Evolutionary conservation across 2,888 invertebrate species (phyloP), one percentile per base, ranked within the genome.

Genomic region (Oligia latruncula): DNA sequence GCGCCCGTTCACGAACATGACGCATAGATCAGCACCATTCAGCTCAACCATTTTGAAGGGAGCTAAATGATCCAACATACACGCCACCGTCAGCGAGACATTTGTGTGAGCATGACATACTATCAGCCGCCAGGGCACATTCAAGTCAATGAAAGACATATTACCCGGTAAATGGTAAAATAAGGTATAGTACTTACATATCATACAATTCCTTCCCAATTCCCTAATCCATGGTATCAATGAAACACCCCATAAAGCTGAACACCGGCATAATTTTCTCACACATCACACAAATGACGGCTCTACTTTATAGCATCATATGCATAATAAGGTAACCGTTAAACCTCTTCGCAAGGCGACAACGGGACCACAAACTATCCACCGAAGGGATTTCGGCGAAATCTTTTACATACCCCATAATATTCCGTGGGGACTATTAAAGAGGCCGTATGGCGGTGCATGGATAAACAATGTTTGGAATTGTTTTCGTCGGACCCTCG

Each of bases 401-500:
- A 88, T 89, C 89, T 89, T 90, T 86, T 81, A 73, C 77, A 86
- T 84, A 80, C 86, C 84, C 84, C 66, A 80, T 88, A 82, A 90
- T 89, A 88, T 89, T 90, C 89, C 86, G 71, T 60, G 74, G 89
- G 74, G 89, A 84, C 87, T 81, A 82, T 85, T 83, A 88, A 89
- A 81, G 80, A 81, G 67, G 71, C 76, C 71, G 66, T 80, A 65
- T 67, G 74, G 67, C 35, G 65, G 78, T 89, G 87, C 87, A 87
- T 89, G 88, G 87, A 85, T 89, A 88, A 88, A 88, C 90, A 88
- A 90, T 88, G 87, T 88, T 88, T 76, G 81, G 81, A 82, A 89
- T 88, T 86, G 88, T 89, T 88, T 89, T 76, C 77, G 58, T 82
- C 71, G 84, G 89, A 78, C 87, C 81, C 67, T 67, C 62, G 74